Evolutionary conservation across 2,113 vertebrate genomes (phyloP), one percentile per base, ranked within the genome.

Genomic region (Hassar affinis): DNA sequence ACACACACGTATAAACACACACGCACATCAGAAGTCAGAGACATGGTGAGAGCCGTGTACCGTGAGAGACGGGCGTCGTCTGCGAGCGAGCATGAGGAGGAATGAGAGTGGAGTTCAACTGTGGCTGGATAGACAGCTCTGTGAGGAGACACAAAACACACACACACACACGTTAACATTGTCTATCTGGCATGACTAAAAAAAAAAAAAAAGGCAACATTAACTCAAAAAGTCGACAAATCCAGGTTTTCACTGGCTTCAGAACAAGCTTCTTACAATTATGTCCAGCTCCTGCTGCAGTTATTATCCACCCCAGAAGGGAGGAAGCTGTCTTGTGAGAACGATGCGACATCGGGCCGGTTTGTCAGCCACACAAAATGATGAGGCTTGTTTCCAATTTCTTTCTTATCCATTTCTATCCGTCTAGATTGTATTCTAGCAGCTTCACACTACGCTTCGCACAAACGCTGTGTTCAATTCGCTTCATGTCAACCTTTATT

Each of bases 81-180:
- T 96, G 95, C 91, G 94, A 92, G 88, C 96, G 95, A 89, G 95
- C 92, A 88, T 97, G 96, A 90, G 96, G 94, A 92, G 96, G 96
- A 95, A 97, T 95, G 93, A 97, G 96, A 86, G 93, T 95, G 88
- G 95, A 92, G 78, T 97, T 97, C 93, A 97, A 92, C 92, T 94
- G 94, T 49, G 96, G 96, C 85, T 97, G 95, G 89, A 97, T 97
- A 90, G 96, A 95, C 86, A 97, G 93, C 93, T 97, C 96, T 97
- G 93, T 59, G 47, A 42, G 14, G 7, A 64, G 25, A 79, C 18
- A 47, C 49, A 68, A n/a, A 20, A 76, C 30, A 80, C 33, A 27
- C 27, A 76, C 33, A 78, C 30, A 87, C 33, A 78, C 15, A 47
- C 18, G 20, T 69, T 69, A 42, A 42, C 20, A 69, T n/a, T 6